Base-by-base conservation (phyloP, 2,797 vertebrate genomes). In the Lerista edwardsae region DNA sequence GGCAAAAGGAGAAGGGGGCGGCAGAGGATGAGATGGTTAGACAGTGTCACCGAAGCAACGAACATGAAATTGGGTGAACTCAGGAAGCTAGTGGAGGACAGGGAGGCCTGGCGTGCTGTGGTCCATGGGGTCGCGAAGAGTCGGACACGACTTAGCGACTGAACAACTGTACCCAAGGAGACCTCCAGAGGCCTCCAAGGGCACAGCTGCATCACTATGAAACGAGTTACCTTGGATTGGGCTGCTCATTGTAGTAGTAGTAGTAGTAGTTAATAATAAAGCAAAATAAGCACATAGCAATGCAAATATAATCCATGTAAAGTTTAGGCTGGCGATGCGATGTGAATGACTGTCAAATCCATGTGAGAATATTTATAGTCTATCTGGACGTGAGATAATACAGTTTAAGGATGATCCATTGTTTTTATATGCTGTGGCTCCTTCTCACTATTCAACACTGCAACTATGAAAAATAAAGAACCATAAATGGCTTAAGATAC, bases 231-330 rank as follows among this genome's bases (percentile, higher is more conserved):
- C n/a, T n/a, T n/a, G n/a, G n/a, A n/a, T n/a, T n/a, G n/a, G n/a
- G n/a, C n/a, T n/a, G 11, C 44, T 5, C 44, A 47, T 41, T 44
- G 57, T n/a, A 71, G 9, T 39, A 51, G 6, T 67, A 44, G 29
- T 79, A 11, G 11, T 64, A 64, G 44, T 36, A 14, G 31, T 19
- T 67, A 68, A 21, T n/a, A 34, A 51, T 44, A 79, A 31, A 62
- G 29, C 29, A 27, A 67, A 79, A 61, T 21, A 29, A 31, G 7
- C 12, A 74, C 64, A 44, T 78, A 88, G 74, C 83, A 84, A 73
- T 81, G 80, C 34, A 73, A 79, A 27, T 88, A 3, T 64, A 80
- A 86, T 36, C 47, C 7, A 71, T 82, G 51, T 69, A n/a, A 25
- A 7, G 7, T 80, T 64, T 85, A 8, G 55, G 44, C 67, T 2